Conservation (phyloP, 92 coral and sea anemone genomes). For the Epizoanthus scotinus region DNA sequence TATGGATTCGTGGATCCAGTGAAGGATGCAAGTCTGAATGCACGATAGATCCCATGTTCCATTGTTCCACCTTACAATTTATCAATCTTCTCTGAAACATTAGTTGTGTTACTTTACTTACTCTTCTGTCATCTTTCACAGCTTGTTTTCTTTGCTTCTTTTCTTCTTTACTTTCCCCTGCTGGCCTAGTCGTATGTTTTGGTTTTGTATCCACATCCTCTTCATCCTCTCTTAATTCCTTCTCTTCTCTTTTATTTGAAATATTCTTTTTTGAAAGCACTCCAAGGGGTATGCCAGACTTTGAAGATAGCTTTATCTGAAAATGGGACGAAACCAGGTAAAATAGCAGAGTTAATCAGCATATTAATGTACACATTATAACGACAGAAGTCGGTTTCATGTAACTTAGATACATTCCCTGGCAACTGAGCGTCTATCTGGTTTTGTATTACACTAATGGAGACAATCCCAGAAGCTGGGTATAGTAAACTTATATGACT, state of each 20-base stretch:
- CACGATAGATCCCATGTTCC: no score
- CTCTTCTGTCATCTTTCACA: conserved; percentile 89
- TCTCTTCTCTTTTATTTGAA: conserved; percentile 29
- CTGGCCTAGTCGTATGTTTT: conserved; percentile 41
- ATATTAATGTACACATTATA: no score
- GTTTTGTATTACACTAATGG: no score
- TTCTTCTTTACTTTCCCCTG: conserved; percentile 84
- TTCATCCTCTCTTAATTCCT: neutral
- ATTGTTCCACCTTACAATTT: no score
- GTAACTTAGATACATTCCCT: no score
- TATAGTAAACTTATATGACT: no score
- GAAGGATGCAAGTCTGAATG: no score
- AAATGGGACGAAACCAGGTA: conserved; percentile 9
- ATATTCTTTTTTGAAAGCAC: conserved; percentile 61
- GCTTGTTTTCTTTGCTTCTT: conserved; percentile 79
- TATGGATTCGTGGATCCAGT: no score
- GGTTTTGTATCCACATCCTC: neutral
- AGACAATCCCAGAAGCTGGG: no score
- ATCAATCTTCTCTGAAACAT: no score
- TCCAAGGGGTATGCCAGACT: conserved; percentile 91
- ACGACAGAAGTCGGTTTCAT: no score
- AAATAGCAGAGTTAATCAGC: neutral
- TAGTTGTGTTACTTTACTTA: conserved; percentile 29
- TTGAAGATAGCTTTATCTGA: conserved; percentile 75
- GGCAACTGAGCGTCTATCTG: no score